These are phyloP conservation scores for human (Homo sapiens) DNA, from an alignment of 2,113 vertebrate genomes.

Conservation along the genomic window DNA sequence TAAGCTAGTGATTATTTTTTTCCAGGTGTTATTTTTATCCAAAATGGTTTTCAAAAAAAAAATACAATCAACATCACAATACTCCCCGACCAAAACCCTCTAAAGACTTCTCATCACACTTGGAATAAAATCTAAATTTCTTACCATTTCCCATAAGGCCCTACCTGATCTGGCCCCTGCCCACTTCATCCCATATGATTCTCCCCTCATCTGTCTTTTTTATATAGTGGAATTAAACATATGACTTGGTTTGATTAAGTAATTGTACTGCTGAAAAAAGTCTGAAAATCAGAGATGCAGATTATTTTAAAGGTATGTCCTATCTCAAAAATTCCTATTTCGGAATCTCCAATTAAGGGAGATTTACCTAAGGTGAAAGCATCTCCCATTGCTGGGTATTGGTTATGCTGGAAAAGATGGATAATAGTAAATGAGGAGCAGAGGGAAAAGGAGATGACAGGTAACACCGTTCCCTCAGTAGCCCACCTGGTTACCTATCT, in stretches of 20 bases:
- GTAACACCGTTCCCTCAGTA: neutral
- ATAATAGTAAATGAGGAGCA: neutral
- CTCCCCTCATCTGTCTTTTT: neutral
- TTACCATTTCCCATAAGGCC: neutral
- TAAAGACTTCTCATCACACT: neutral
- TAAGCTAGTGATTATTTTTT: neutral
- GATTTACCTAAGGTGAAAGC: neutral
- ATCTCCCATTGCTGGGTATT: neutral
- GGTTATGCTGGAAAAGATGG: neutral
- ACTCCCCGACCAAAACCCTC: neutral
- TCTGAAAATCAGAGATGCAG: neutral
- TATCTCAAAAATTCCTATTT: constrained; percentile 4
- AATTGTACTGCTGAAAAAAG: neutral
- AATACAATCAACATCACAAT: neutral
- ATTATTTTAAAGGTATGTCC: neutral
- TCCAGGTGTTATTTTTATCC: neutral
- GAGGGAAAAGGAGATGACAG: neutral
- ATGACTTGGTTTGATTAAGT: neutral
- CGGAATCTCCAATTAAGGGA: neutral
- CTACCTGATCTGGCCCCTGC: neutral
- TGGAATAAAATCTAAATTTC: constrained; percentile 5
- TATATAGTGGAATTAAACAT: neutral
- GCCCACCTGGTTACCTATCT: neutral
- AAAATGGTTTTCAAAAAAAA: neutral
- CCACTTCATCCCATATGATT: neutral